Evolutionary conservation across 2,888 invertebrate species (phyloP).

Genomic region (Ophion ventricosus): DNA sequence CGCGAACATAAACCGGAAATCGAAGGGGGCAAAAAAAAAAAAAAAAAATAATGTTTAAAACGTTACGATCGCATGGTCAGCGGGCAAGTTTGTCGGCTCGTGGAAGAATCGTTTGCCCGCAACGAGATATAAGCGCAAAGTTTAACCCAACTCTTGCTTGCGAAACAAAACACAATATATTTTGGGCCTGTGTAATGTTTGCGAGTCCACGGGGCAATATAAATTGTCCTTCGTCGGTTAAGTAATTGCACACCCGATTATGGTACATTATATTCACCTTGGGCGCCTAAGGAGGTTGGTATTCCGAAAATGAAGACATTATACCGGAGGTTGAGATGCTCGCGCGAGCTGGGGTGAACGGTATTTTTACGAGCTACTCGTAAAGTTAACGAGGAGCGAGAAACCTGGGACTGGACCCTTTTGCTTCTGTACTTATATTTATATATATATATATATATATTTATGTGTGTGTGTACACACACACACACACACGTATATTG

Average conservation of each 20-base stretch:
- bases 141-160: not conserved
- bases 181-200: conserved; percentile 9
- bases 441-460: not conserved
- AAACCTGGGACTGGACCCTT: conserved; percentile 61
- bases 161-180: conserved; percentile 10
- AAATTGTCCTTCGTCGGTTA: conserved; percentile 80
- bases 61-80: not conserved
- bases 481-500: too few species aligned
- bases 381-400: conserved; percentile 83
- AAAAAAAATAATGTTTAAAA: too few species aligned
- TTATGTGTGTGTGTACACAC: not conserved
- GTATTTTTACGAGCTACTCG: conserved; percentile 83
- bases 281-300: conserved; percentile 76
- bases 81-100: not conserved
- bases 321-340: conserved; percentile 69
- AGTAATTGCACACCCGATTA: conserved; percentile 82
- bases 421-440: conserved; percentile 41
- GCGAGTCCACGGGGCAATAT: conserved; percentile 62
- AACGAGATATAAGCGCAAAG: not conserved
- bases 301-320: conserved; percentile 82
- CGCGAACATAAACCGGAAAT: not conserved
- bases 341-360: conserved; percentile 74
- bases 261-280: conserved; percentile 81
- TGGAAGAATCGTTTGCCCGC: not conserved
- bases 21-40: not conserved